These are phyloP conservation scores for Hypercompe scribonia DNA, from an alignment of 2,888 invertebrate genomes.

Conservation along the genomic window DNA sequence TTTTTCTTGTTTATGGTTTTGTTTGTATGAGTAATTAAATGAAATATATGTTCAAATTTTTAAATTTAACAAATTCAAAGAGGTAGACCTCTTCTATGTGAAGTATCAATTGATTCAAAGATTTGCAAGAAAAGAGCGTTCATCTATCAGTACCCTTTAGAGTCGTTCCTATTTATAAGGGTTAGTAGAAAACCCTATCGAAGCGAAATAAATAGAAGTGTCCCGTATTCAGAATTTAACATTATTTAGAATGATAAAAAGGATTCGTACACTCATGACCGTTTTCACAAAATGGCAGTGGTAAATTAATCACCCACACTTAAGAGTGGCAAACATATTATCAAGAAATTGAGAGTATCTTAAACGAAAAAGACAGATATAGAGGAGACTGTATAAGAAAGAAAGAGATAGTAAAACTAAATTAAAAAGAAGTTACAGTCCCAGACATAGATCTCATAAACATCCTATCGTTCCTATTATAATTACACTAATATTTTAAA, in stretches of 20 bases:
- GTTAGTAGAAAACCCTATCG: conserved; percentile 10
- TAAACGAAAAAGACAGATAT: no score
- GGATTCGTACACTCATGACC: not conserved
- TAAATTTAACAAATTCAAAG: conserved; percentile 15
- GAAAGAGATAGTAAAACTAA: no score
- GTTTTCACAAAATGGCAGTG: not conserved
- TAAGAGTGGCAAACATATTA: no score
- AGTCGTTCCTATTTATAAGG: conserved; percentile 25
- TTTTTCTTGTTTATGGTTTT: not conserved
- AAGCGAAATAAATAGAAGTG: conserved; percentile 24
- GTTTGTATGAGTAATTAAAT: not conserved
- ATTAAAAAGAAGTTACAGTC: no score
- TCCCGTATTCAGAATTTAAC: conserved; percentile 13
- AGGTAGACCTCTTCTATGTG: conserved; percentile 13
- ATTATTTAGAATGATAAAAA: not conserved
- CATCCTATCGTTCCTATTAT: no score
- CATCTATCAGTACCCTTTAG: conserved; percentile 30
- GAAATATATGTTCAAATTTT: not conserved
- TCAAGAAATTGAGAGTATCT: no score
- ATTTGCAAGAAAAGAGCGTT: conserved; percentile 25
- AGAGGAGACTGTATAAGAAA: no score
- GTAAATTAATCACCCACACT: not conserved
- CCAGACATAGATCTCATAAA: no score
- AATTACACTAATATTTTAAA: no score
- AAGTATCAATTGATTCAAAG: conserved; percentile 36